Percentiles rank a stretch among this genome's conserved stretches.
phyloP scores from a whole-genome alignment of 2,888 invertebrate genomes.

The Lobophora halterata region DNA sequence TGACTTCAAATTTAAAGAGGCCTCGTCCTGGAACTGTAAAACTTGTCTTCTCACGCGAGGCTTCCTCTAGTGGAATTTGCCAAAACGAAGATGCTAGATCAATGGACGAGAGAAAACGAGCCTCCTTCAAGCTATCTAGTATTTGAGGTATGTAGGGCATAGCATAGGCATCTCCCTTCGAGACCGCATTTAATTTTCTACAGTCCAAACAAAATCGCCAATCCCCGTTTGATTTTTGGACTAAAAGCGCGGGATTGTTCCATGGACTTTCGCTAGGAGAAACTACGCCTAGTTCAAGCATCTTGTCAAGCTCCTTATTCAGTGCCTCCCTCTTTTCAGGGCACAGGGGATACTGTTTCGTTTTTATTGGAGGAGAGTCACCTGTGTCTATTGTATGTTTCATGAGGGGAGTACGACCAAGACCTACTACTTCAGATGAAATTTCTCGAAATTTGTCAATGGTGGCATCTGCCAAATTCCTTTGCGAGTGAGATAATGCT shows the following conservation, averaged over 20 bases:
- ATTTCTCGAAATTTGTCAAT: too few relatives aligned
- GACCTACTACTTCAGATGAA: too few relatives aligned
- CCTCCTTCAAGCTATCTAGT: constrained; percentile 10
- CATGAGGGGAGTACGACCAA: too few relatives aligned
- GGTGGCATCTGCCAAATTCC: too few relatives aligned
- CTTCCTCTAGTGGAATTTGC: constrained; percentile 10
- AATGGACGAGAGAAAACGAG: constrained; percentile 12
- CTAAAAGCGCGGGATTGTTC: neutral
- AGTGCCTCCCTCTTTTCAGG: neutral
- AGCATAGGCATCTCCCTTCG: neutral
- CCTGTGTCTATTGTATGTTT: too few relatives aligned
- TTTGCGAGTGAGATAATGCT: too few relatives aligned
- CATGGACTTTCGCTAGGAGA: neutral
- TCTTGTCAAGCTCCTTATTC: neutral
- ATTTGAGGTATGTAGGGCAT: neutral
- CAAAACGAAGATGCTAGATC: constrained; percentile 18
- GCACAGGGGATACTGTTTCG: too few relatives aligned
- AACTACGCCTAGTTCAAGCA: neutral
- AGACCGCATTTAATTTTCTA: neutral
- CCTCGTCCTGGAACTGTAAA: neutral
- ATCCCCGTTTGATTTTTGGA: constrained; percentile 1
- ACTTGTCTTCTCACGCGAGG: neutral
- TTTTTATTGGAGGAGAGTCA: too few relatives aligned
- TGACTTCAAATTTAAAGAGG: neutral
- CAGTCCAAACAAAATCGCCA: constrained; percentile 4